Conservation (phyloP, 2,797 vertebrate species). For the Bufotes viridis region DNA sequence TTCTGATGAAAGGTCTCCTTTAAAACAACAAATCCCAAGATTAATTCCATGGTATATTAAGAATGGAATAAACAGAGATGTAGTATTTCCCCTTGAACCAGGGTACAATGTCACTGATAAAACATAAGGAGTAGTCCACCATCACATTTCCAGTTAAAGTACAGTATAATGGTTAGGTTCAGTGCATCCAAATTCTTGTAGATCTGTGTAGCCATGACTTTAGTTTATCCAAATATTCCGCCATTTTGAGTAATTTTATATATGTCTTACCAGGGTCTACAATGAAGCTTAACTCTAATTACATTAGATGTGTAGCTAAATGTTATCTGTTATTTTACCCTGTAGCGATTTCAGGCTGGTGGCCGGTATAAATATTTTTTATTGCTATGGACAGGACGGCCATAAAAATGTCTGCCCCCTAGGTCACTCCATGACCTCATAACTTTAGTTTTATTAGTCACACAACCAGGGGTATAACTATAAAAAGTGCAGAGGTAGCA, state of each 20-base stretch:
- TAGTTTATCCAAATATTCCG: background rate
- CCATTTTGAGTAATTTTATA: background rate
- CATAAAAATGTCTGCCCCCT: background rate
- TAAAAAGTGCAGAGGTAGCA: background rate
- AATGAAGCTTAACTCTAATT: background rate
- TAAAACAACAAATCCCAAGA: conserved; percentile 65
- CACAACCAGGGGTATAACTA: too few relatives aligned
- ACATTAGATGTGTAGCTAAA: background rate
- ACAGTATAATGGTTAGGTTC: too few relatives aligned
- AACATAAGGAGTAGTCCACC: background rate
- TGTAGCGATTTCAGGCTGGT: background rate
- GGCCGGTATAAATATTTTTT: background rate
- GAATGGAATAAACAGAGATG: background rate
- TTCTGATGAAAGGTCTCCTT: conserved; percentile 68
- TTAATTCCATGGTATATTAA: background rate
- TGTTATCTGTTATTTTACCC: too few relatives aligned
- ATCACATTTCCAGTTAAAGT: background rate
- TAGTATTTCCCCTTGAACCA: background rate
- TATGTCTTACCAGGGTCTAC: background rate
- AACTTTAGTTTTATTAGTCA: too few relatives aligned
- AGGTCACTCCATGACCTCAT: background rate
- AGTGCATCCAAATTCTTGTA: too few relatives aligned
- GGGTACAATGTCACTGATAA: background rate
- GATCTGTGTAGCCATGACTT: background rate
- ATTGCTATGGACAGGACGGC: background rate